Conservation (phyloP, 1,140 invertebrate genomes). For the Bradysia coprophila region DNA sequence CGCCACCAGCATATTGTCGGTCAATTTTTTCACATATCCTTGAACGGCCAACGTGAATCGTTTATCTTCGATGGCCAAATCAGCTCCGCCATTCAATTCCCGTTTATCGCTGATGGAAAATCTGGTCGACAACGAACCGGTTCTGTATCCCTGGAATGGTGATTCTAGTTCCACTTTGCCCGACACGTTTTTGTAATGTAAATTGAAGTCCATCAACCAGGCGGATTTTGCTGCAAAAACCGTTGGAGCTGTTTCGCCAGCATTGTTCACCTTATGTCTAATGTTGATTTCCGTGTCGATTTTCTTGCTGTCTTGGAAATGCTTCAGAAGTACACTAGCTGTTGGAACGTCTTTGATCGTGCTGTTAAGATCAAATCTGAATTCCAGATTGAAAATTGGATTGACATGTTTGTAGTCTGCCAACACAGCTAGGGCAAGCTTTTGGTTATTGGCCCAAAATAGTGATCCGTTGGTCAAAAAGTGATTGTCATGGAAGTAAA, state of each 20-base stretch:
- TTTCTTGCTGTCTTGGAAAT: slow-evolving; percentile 27
- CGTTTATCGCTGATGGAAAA: slow-evolving; percentile 35
- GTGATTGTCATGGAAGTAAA: slow-evolving; percentile 16
- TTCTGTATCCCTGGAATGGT: slow-evolving; percentile 40
- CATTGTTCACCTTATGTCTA: slow-evolving; percentile 16
- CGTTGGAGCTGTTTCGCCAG: slow-evolving; percentile 14
- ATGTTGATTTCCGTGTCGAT: slow-evolving; percentile 30
- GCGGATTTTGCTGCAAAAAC: slow-evolving; percentile 30
- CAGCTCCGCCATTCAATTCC: slow-evolving; percentile 40
- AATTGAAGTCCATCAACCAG: slow-evolving; percentile 29
- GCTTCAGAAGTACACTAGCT: slow-evolving; percentile 30
- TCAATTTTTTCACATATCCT: slow-evolving; percentile 40
- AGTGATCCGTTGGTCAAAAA: slow-evolving; percentile 20
- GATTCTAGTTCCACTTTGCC: slow-evolving; percentile 32
- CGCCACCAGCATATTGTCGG: slow-evolving; percentile 42
- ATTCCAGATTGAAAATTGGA: slow-evolving; percentile 23
- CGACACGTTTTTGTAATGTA: slow-evolving; percentile 28
- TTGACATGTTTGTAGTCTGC: slow-evolving; percentile 24
- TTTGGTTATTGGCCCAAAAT: slow-evolving; percentile 37
- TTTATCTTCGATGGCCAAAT: slow-evolving; percentile 44
- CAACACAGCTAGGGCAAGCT: slow-evolving; percentile 28
- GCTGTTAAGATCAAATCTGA: slow-evolving; percentile 31
- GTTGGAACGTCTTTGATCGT: slow-evolving; percentile 34
- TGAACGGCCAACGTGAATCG: slow-evolving; percentile 39
- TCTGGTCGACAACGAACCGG: slow-evolving; percentile 40